Base-by-base conservation (phyloP, 2,888 invertebrate species). In the Brachypalpus laphriformis region DNA sequence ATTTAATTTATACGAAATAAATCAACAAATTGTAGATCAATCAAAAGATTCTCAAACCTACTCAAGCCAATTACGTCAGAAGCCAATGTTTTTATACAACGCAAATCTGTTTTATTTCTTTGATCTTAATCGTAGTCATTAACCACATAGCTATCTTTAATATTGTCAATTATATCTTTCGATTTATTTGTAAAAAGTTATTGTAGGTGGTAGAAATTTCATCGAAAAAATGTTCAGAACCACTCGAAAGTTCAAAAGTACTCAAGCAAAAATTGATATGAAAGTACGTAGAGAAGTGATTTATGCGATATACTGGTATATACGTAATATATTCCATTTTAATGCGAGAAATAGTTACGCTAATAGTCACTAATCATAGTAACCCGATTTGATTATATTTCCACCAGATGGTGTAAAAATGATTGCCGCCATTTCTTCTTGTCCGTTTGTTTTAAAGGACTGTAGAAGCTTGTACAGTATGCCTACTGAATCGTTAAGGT, bases 11-110 rank as follows among this genome's bases (percentile, higher is more conserved):
- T 47, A 20, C 8, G 20, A 47, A 20, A 20, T 20, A 47, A 47
- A 47, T 47, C 47, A 47, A 47, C 9, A 20, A 20, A 47, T 47
- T 47, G 18, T 47, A 47, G 47, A 47, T 47, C 47, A 47, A 47
- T 47, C 47, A 47, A 47, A 20, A 47, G 47, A 47, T 47, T 20
- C 20, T 11, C 8, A 9, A 11, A 47, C 20, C 5, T 20, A 8
- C 1, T 9, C 0, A 47, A 20, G 4, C 20, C 2, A 47, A 20
- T 18, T 9, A 47, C 47, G 47, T 47, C 47, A 47, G 7, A 47
- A 20, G 20, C 1, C 3, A 47, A 18, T 11, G 9, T 9, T 47
- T 47, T 47, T 9, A 9, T 47, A 18, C 20, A 20, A 47, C 18
- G 16, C 7, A 45, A 20, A 18, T 18, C 9, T 9, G 0, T 20